phyloP scores from a whole-genome alignment of 1,140 invertebrate species.

The Phenacoccus solenopsis region DNA sequence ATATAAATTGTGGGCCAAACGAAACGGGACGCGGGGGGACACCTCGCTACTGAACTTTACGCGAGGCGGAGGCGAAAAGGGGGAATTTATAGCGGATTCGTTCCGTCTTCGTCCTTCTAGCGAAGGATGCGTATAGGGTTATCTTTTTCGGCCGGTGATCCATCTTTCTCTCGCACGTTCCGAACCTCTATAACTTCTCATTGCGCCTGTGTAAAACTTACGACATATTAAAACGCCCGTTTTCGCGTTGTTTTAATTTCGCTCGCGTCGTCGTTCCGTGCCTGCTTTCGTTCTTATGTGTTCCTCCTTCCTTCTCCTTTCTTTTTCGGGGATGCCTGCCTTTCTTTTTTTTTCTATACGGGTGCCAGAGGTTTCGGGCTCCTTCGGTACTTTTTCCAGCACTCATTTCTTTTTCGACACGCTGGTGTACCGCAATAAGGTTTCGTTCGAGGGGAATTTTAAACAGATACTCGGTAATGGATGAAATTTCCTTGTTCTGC shows the following conservation, averaged over 20 bases:
- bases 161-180: constrained; percentile 14
- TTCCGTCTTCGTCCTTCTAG: neutral
- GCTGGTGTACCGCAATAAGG: neutral
- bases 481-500: neutral
- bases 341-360: neutral
- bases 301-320: neutral
- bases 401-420: constrained; percentile 1
- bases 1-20: neutral
- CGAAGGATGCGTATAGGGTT: neutral
- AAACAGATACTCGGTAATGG: neutral
- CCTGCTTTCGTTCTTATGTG: neutral
- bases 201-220: constrained; percentile 17
- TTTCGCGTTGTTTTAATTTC: constrained; percentile 18
- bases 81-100: neutral
- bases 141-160: constrained; percentile 4
- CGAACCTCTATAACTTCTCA: constrained; percentile 15
- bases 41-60: constrained; percentile 14
- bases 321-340: too few relatives aligned
- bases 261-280: neutral
- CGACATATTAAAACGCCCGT: constrained; percentile 17
- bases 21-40: neutral
- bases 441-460: neutral
- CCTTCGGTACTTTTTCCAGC: neutral
- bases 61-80: neutral
- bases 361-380: neutral